Evolutionary conservation across 2,113 vertebrate species (phyloP).

Genomic region (Neodontobutis hainanensis): DNA sequence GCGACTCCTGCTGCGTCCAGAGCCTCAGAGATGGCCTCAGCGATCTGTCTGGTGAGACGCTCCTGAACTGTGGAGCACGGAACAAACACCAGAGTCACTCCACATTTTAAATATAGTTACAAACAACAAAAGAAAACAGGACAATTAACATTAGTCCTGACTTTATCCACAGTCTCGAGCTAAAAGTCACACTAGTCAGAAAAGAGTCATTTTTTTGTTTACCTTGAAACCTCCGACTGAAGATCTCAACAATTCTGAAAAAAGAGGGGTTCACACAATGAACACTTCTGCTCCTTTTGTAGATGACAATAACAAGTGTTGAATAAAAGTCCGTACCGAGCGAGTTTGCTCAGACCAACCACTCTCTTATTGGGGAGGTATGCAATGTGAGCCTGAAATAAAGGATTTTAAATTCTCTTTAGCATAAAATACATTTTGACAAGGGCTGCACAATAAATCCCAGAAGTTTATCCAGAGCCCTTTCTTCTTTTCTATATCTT

Average conservation of each 20-base stretch:
- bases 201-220: neutral
- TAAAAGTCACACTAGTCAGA: no score
- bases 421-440: neutral
- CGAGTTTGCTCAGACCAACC: constrained; percentile 62
- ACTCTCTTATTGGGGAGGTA: constrained; percentile 72
- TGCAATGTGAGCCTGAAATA: constrained; percentile 65
- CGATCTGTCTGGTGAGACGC: constrained; percentile 73
- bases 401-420: neutral
- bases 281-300: no score
- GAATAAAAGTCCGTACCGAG: constrained; percentile 43
- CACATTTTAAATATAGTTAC: no score
- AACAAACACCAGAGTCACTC: no score
- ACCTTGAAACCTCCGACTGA: constrained; percentile 79
- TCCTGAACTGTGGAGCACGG: constrained; percentile 66
- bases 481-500: no score
- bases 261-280: neutral
- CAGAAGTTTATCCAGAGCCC: no score
- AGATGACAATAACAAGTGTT: no score
- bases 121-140: no score
- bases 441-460: no score
- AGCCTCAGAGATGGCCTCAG: constrained; percentile 65
- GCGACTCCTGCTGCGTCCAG: constrained; percentile 69
- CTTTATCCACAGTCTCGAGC: no score
- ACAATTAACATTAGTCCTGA: no score
- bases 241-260: constrained; percentile 77